phyloP scores from a whole-genome alignment of 2,113 vertebrate genomes.

The Xiphophorus maculatus region DNA sequence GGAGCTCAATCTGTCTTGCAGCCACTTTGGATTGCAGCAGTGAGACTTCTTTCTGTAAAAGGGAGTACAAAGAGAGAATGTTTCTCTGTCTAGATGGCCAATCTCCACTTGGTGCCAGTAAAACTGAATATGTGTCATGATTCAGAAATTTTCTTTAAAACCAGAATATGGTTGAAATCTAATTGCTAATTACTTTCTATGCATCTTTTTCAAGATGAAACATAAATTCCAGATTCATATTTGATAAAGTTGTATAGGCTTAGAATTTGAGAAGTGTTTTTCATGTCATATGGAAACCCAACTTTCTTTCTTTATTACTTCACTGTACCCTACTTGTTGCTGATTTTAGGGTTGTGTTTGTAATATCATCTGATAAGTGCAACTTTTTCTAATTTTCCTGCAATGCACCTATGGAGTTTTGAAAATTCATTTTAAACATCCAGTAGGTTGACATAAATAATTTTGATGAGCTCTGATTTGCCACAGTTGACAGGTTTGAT shows the following conservation, averaged over 20 bases:
- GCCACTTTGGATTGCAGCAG: neutral
- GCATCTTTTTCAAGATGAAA: neutral
- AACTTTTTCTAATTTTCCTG: neutral
- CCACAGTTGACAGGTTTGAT: slow-evolving; percentile 67
- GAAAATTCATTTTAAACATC: neutral
- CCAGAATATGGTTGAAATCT: neutral
- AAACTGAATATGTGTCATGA: neutral
- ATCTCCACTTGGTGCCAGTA: neutral
- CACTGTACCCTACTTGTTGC: neutral
- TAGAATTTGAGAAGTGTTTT: too few relatives aligned
- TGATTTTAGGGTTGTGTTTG: neutral
- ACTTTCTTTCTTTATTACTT: too few relatives aligned
- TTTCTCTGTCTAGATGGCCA: too few relatives aligned
- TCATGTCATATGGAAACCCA: too few relatives aligned
- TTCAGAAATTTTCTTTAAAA: neutral
- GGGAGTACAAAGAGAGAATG: neutral
- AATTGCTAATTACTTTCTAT: neutral
- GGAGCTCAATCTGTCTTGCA: neutral
- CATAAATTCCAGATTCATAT: neutral
- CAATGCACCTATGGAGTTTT: neutral
- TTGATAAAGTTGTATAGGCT: too few relatives aligned
- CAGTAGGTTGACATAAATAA: neutral
- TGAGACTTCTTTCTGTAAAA: neutral
- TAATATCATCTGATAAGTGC: neutral
- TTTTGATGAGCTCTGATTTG: slow-evolving; percentile 51